phyloP scores from a whole-genome alignment of 2,888 invertebrate genomes.

The Ecliptopera silaceata region DNA sequence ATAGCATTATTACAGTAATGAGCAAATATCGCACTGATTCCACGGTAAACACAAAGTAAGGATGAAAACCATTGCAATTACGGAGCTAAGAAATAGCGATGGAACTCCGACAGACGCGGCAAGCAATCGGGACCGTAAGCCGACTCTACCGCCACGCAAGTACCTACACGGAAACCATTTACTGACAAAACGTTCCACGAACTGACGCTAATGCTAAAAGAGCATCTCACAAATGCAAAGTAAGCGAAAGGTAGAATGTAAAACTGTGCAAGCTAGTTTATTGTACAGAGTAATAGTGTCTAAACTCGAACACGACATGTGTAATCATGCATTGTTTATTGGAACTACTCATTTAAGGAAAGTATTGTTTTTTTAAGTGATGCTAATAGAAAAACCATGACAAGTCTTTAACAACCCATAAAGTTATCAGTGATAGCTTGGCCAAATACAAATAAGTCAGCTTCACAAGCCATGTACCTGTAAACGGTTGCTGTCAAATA shows the following conservation, averaged over 20 bases:
- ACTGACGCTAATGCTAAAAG: not conserved
- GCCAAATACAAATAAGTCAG: conserved; percentile 20
- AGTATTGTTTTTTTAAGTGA: not conserved
- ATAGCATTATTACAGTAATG: not conserved
- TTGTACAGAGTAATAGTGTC: conserved; percentile 1
- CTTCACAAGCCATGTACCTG: conserved; percentile 28
- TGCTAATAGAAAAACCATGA: not conserved
- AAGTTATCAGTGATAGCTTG: conserved; percentile 30
- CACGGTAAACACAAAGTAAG: conserved; percentile 30
- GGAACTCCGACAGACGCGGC: conserved; percentile 44
- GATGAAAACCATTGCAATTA: conserved; percentile 36
- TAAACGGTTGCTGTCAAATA: conserved; percentile 28
- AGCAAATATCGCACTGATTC: conserved; percentile 26
- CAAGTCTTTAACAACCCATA: conserved; percentile 17
- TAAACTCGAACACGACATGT: conserved; percentile 12
- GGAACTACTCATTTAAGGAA: conserved; percentile 1
- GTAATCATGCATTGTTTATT: conserved; percentile 9
- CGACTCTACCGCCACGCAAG: conserved; percentile 46
- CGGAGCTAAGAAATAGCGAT: conserved; percentile 37
- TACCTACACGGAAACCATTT: conserved; percentile 25
- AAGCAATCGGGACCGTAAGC: conserved; percentile 45
- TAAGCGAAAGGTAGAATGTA: not conserved
- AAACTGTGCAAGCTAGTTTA: conserved; percentile 15
- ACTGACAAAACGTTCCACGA: conserved; percentile 18
- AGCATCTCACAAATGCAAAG: not conserved